phyloP scores from a whole-genome alignment of 2,797 vertebrate genomes.

The Danio albolineatus region DNA sequence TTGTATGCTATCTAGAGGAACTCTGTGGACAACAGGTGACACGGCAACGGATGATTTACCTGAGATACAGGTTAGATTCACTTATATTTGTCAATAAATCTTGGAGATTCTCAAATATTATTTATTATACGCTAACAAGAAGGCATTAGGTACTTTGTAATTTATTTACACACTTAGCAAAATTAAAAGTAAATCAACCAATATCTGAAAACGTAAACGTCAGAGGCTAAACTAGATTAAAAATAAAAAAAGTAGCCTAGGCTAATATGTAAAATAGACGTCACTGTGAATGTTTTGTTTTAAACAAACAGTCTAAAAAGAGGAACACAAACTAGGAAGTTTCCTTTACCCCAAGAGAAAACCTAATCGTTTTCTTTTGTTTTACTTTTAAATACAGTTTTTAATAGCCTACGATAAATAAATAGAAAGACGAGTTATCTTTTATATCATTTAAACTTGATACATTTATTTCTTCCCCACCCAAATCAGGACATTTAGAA shows the following conservation, averaged over 20 bases:
- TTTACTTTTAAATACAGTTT: neutral
- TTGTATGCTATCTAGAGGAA: neutral
- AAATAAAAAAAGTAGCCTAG: too few relatives aligned
- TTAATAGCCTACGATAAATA: neutral
- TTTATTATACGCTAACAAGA: neutral
- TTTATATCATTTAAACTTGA: neutral
- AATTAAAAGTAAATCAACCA: neutral
- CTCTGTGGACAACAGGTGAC: conserved; percentile 25
- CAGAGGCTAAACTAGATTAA: neutral
- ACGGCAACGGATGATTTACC: neutral
- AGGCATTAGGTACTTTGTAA: neutral
- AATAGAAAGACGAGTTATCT: too few relatives aligned
- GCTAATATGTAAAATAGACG: neutral
- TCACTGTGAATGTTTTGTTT: neutral
- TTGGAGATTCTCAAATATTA: neutral
- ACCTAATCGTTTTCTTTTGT: neutral
- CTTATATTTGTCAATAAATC: neutral
- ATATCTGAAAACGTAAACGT: neutral
- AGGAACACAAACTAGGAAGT: conserved; percentile 48
- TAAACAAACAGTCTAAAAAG: conserved; percentile 3
- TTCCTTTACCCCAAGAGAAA: neutral
- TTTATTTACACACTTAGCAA: too few relatives aligned
- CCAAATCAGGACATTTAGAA: neutral
- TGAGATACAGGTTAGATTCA: neutral
- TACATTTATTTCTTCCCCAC: neutral